Evolutionary conservation across 2,113 vertebrate species (phyloP).

Genomic region (Hippocampus zosterae): DNA sequence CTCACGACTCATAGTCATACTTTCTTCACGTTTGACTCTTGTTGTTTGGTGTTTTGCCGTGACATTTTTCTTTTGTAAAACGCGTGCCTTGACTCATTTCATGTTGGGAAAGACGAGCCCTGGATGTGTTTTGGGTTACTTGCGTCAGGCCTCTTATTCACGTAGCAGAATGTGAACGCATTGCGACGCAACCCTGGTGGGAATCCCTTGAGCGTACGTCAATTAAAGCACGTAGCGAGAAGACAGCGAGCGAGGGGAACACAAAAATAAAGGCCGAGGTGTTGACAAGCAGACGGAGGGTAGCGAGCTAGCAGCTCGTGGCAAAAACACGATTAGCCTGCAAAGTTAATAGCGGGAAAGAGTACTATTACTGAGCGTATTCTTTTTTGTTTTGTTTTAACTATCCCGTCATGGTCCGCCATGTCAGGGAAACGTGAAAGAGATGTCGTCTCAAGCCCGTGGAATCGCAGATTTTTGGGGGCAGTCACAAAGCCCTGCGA

Average conservation of each 20-base stretch:
- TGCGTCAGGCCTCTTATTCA: constrained; percentile 55
- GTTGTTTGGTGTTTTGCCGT: background rate
- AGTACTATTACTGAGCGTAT: constrained; percentile 14
- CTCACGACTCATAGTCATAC: too few relatives aligned
- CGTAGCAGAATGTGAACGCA: constrained; percentile 30
- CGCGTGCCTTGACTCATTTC: background rate
- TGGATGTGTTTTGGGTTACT: constrained; percentile 47
- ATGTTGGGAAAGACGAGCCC: background rate
- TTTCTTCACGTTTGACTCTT: too few relatives aligned
- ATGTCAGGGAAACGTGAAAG: constrained; percentile 4
- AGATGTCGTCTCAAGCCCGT: constrained; percentile 17
- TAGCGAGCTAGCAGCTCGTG: constrained; percentile 57
- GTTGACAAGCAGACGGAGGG: constrained; percentile 63
- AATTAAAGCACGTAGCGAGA: constrained; percentile 66
- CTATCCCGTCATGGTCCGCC: background rate
- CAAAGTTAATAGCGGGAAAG: constrained; percentile 21
- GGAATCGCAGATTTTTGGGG: constrained; percentile 34
- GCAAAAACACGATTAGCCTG: constrained; percentile 55
- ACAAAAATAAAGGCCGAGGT: constrained; percentile 69
- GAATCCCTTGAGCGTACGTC: constrained; percentile 57
- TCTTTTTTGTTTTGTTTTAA: background rate
- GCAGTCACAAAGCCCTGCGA: constrained; percentile 73
- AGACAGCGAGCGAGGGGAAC: constrained; percentile 33
- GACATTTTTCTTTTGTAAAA: background rate
- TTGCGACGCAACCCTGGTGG: constrained; percentile 28